Conservation (phyloP, 1,140 invertebrate genomes). For the Octopus sinensis region DNA sequence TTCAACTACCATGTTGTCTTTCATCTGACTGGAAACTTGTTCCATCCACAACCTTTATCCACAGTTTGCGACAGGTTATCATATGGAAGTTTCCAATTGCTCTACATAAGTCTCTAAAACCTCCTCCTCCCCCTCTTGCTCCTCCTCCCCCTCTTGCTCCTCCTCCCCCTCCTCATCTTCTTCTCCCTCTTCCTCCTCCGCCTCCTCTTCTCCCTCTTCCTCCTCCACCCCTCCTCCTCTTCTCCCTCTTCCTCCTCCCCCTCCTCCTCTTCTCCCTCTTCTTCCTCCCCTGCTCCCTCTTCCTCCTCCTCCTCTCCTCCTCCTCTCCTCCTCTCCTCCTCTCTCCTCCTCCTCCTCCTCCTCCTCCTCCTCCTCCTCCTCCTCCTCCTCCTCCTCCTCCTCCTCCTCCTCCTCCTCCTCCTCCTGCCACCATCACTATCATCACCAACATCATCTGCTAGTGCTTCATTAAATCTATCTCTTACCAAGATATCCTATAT, state of each 20-base stretch:
- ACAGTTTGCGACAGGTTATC: no score
- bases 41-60: no score
- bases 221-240: background rate
- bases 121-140: background rate
- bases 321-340: background rate
- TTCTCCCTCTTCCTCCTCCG: background rate
- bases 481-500: no score
- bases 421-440: background rate
- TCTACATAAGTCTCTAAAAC: background rate
- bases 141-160: background rate
- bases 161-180: background rate
- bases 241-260: background rate
- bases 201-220: background rate
- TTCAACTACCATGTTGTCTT: no score
- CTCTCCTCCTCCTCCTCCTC: background rate
- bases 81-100: no score
- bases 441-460: background rate
- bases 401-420: background rate
- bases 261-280: background rate
- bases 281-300: background rate
- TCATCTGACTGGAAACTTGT: no score
- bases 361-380: background rate
- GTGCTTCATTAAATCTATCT: no score
- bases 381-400: background rate
- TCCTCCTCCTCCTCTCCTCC: background rate